phyloP scores from a whole-genome alignment of 2,888 invertebrate genomes.

The Catonia carolina region DNA sequence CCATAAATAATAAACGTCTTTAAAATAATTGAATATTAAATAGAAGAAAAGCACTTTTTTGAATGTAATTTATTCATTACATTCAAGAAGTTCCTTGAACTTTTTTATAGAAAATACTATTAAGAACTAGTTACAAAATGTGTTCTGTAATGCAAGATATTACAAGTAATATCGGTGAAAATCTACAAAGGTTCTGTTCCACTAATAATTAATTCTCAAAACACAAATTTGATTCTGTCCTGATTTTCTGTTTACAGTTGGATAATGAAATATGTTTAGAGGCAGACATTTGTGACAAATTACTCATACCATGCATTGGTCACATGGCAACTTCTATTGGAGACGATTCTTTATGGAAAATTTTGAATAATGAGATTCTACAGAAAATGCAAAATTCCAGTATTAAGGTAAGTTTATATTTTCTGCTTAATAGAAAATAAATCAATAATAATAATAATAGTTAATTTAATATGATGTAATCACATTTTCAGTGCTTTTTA shows the following conservation, averaged over 20 bases:
- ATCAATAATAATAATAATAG: too few species aligned
- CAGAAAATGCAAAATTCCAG: conserved; percentile 76
- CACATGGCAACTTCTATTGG: conserved; percentile 75
- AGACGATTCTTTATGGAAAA: conserved; percentile 84
- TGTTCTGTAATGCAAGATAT: neutral
- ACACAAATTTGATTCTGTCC: neutral
- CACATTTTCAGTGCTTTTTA: too few species aligned
- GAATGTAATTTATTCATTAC: too few species aligned
- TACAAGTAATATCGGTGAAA: neutral
- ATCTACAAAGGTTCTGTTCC: too few species aligned
- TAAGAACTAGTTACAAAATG: neutral
- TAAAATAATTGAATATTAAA: too few species aligned
- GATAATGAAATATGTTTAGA: conserved; percentile 64
- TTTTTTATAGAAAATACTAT: too few species aligned
- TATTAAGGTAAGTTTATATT: conserved; percentile 54
- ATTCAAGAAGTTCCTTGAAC: too few species aligned
- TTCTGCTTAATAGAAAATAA: neutral
- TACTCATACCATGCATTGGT: conserved; percentile 71
- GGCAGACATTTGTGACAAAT: conserved; percentile 50
- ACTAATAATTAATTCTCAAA: too few species aligned
- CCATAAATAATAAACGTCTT: too few species aligned
- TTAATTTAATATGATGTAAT: too few species aligned
- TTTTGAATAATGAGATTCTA: conserved; percentile 81
- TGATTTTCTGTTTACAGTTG: too few species aligned
- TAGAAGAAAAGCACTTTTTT: too few species aligned